Conservation (phyloP, 1,140 invertebrate species). For the Telenomus remus region DNA sequence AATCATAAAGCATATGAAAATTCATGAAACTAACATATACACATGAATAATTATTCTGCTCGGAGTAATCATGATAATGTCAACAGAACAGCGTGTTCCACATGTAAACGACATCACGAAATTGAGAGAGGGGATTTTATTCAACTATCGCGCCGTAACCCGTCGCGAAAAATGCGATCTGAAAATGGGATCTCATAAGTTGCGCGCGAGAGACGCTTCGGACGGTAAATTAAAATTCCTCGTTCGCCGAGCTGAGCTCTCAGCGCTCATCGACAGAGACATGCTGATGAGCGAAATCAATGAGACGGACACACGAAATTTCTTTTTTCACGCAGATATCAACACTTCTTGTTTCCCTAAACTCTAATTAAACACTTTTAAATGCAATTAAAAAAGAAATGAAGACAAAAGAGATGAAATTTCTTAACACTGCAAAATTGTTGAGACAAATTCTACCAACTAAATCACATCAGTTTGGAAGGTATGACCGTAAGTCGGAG, state of each 20-base stretch:
- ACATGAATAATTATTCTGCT: constrained; percentile 68
- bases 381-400: too few species aligned
- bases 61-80: constrained; percentile 51
- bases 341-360: too few species aligned
- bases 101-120: constrained; percentile 51
- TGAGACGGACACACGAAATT: constrained; percentile 35
- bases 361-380: too few species aligned
- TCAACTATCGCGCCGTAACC: constrained; percentile 50
- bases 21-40: constrained; percentile 67
- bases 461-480: too few species aligned
- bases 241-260: constrained; percentile 33
- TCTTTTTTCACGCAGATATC: too few species aligned
- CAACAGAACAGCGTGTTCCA: constrained; percentile 42
- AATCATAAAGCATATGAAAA: constrained; percentile 65
- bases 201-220: constrained; percentile 30
- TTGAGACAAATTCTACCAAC: too few species aligned
- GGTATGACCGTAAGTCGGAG: too few species aligned
- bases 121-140: constrained; percentile 15
- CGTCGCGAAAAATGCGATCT: constrained; percentile 39
- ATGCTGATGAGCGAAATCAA: constrained; percentile 49
- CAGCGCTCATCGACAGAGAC: constrained; percentile 40
- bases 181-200: constrained; percentile 53
- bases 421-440: too few species aligned
- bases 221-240: constrained; percentile 57
- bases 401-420: too few species aligned